A percentile compares a stretch with the other conserved stretches of the same genome.
Conservation (phyloP, 2,113 vertebrate species). For the Mesitornis unicolor region DNA sequence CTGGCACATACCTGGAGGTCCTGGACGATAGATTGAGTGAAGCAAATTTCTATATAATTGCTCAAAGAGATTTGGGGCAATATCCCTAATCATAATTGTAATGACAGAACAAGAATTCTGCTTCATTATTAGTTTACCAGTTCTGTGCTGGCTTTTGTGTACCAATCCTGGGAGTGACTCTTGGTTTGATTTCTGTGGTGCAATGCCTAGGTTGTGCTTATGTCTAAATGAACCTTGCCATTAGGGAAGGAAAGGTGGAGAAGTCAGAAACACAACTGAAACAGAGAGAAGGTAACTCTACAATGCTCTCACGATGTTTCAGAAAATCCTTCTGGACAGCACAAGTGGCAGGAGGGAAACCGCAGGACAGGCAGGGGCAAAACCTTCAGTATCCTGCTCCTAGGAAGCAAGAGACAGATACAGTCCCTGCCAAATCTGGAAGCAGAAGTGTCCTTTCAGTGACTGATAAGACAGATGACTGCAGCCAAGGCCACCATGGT, state of each 20-base stretch:
- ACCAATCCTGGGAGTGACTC: not conserved
- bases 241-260: not conserved
- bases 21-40: not conserved
- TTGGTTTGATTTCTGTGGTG: not conserved
- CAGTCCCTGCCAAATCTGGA: not conserved
- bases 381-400: not conserved
- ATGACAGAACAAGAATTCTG: not conserved
- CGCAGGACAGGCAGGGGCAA: not conserved
- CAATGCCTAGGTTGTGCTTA: not conserved
- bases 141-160: not conserved
- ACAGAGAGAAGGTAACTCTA: not conserved
- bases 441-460: not conserved
- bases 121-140: not conserved
- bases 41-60: not conserved
- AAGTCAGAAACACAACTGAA: not conserved
- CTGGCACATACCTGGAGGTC: not conserved
- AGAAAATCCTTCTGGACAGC: not conserved
- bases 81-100: not conserved
- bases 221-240: rapidly evolving
- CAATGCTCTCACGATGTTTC: not conserved
- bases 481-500: not conserved
- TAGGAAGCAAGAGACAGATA: not conserved
- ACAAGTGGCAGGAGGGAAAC: not conserved
- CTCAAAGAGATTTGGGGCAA: not conserved
- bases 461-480: not conserved